Conservation (phyloP, 2,113 vertebrate species). For the Toxostoma redivivum region DNA sequence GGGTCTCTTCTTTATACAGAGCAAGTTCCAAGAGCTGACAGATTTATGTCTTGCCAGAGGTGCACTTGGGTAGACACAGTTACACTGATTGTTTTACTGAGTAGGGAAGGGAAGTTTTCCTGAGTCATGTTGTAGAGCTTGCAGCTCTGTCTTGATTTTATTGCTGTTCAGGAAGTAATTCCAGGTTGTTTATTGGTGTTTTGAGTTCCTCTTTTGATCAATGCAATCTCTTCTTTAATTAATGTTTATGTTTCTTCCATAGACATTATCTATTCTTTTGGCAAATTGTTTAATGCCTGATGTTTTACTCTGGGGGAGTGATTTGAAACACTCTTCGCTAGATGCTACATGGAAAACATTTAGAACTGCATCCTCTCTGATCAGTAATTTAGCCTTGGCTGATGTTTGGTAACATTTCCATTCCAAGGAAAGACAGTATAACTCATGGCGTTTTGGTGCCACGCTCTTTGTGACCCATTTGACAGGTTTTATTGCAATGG, state of each 20-base stretch:
- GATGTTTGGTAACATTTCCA: not conserved
- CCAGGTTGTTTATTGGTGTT: not conserved
- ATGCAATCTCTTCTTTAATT: not conserved
- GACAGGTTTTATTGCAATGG: not conserved
- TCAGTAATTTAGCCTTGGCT: not conserved
- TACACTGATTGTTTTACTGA: not conserved
- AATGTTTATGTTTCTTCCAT: not conserved
- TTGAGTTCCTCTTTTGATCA: conserved; percentile 9
- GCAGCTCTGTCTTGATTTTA: not conserved
- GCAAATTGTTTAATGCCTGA: conserved; percentile 7
- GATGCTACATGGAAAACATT: not conserved
- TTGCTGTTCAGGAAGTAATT: conserved; percentile 9
- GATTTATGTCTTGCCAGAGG: not conserved
- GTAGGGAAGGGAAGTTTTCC: not conserved
- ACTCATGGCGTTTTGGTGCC: not conserved
- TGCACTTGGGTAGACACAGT: not conserved
- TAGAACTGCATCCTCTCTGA: not conserved
- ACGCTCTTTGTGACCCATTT: not conserved
- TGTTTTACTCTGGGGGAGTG: not conserved
- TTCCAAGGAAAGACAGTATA: not conserved
- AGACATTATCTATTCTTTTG: conserved; percentile 6
- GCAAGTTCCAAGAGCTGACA: not conserved
- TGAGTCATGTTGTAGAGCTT: not conserved
- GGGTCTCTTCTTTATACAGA: not conserved
- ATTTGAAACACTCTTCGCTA: not conserved